Base-by-base conservation (phyloP, 2,797 vertebrate genomes). In the Myotis vivesi region DNA sequence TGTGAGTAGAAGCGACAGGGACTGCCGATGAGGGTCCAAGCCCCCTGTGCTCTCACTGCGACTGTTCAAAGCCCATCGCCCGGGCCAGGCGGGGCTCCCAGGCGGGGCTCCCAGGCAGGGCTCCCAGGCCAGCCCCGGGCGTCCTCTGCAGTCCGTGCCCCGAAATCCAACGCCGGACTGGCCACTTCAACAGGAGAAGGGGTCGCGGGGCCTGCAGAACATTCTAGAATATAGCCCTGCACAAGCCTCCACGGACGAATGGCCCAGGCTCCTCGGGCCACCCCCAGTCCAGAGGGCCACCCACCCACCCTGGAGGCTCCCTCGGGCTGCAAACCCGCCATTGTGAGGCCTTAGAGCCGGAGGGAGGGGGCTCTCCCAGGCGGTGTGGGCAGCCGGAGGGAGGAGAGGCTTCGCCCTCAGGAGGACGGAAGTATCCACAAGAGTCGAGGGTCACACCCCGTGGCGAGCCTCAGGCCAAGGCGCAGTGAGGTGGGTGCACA, bases 161-260 rank as follows among this genome's bases (percentile, higher is more conserved):
- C 2, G 1, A 73, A 49, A 49, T 38, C 49, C 66, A 72, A 13
- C 0, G 0, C 41, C 23, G 5, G 53, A 33, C 55, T n/a, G 41
- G 53, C 17, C 16, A 10, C 53, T 62, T 23, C 25, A 1, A 55
- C 12, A 30, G 88, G 19, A 82, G 19, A 2, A 20, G 76, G 44
- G 10, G 22, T 80, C 49, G 46, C 16, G 4, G 62, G 51, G 41
- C 7, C 64, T 5, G 16, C 11, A 44, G 57, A n/a, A 11, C 57
- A 9, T 36, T 79, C n/a, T n/a, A 13, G 0, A 2, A 17, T 5
- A 16, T 11, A 9, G 23, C 13, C 36, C 68, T 11, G 0, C 22
- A 6, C 5, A 6, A 66, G 59, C 23, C 13, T 41, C 11, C 23
- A 1, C 0, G 59, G 59, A 55, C 2, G 1, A 28, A 30, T 3